phyloP scores from a whole-genome alignment of 2,888 invertebrate species.

The Lissocephala sabroskyi region DNA sequence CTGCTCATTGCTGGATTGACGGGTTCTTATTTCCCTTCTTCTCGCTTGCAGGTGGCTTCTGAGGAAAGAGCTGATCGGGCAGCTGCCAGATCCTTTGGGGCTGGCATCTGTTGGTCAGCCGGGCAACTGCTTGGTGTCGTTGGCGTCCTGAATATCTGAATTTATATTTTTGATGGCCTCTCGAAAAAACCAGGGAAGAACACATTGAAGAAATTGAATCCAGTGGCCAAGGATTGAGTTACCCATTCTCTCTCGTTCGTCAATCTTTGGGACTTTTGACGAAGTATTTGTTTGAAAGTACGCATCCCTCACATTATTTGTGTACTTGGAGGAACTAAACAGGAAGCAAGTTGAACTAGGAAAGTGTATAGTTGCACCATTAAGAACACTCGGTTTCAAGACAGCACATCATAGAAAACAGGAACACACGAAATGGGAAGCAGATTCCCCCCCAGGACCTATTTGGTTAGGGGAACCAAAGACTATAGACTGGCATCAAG shows the following conservation, averaged over 20 bases:
- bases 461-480: too few relatives aligned
- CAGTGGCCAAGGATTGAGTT: too few relatives aligned
- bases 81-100: too few relatives aligned
- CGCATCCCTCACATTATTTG: slow-evolving; percentile 8
- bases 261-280: slow-evolving; percentile 13
- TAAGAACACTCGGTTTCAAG: slow-evolving; percentile 18
- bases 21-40: too few relatives aligned
- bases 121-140: too few relatives aligned
- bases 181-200: slow-evolving; percentile 14
- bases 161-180: not conserved
- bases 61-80: too few relatives aligned
- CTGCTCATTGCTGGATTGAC: too few relatives aligned
- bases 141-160: too few relatives aligned
- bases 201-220: slow-evolving; percentile 2
- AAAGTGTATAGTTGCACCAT: slow-evolving; percentile 8
- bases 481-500: too few relatives aligned
- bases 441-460: too few relatives aligned
- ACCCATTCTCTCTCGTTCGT: not conserved
- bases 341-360: slow-evolving; percentile 33
- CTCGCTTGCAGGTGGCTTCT: too few relatives aligned
- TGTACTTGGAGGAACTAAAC: slow-evolving; percentile 17
- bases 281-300: slow-evolving; percentile 20
- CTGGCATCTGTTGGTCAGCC: too few relatives aligned
- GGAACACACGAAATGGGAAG: not conserved
- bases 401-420: slow-evolving; percentile 16